Evolutionary conservation across 2,797 vertebrate species (phyloP), one percentile per base, ranked within the genome.

Genomic region (Bucorvus abyssinicus): DNA sequence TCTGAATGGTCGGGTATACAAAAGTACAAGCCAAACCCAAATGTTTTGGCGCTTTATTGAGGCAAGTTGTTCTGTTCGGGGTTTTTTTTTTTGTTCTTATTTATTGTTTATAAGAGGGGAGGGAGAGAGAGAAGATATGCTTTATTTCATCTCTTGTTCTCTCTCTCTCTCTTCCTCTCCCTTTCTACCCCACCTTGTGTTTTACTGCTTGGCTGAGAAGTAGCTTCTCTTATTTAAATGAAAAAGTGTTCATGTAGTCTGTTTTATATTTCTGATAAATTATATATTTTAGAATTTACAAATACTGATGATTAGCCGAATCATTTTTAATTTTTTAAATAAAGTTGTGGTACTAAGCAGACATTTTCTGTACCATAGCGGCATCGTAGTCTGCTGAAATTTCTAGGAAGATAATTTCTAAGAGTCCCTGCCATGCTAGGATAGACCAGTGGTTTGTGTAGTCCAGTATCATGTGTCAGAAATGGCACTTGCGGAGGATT

Each of bases 371-470:
- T 90, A 63, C 34, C 24, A n/a, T 11, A 64, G 59, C 70, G 75
- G 71, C 71, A 52, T 81, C 79, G 90, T 40, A n/a, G 64, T 64
- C 87, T 88, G 57, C 40, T 76, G 89, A 91, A 87, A 42, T 80
- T 92, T 95, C 87, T 76, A 60, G 84, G 89, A 89, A 71, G 63
- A 47, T 18, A n/a, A 83, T 89, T 95, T 92, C 89, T 83, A 83
- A 77, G 87, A 92, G 85, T 83, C 59, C 11, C 2, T 61, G 27
- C 75, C 81, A 56, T 9, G 2, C 38, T 30, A 22, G 40, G 52
- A 89, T 56, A 83, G 75, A 59, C 29, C 60, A 52, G 20, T 70
- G 63, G 60, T 85, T 87, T 83, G 19, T 79, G 63, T 67, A 55
- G 89, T 65, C 71, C 47, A 30, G 29, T 64, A 23, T 85, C 65